phyloP scores from a whole-genome alignment of 2,888 invertebrate genomes.

The Tenthredo mesomela region DNA sequence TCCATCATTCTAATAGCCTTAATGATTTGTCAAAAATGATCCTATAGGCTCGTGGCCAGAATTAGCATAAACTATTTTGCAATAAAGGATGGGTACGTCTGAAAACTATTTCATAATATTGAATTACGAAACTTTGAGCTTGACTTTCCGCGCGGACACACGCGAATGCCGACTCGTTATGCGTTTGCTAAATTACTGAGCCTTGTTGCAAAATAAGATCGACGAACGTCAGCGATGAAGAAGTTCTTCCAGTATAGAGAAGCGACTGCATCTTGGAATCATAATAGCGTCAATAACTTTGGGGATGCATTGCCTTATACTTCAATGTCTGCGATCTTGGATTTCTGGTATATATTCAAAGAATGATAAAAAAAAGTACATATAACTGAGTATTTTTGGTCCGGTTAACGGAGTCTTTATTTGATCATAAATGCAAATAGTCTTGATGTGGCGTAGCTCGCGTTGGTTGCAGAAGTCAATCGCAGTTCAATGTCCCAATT shows the following conservation, averaged over 20 bases:
- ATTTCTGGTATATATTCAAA: not conserved
- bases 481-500: conserved; percentile 18
- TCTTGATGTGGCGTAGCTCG: not conserved
- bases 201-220: not conserved
- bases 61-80: not conserved
- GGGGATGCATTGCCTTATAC: not conserved
- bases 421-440: conserved; percentile 20
- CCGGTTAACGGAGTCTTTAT: not conserved
- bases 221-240: not conserved
- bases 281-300: not conserved
- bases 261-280: not conserved
- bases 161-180: not conserved
- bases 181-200: not conserved
- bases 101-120: conserved; percentile 2
- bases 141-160: not conserved
- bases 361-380: not conserved
- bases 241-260: not conserved
- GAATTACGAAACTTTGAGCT: conserved; percentile 18
- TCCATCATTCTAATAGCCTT: not conserved
- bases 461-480: not conserved
- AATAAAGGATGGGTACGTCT: not conserved
- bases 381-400: not conserved
- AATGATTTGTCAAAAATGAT: not conserved
- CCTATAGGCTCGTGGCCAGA: not conserved
- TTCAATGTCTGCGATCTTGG: not conserved